Evolutionary conservation across 2,797 vertebrate species (phyloP).

Genomic region (Chanos chanos): DNA sequence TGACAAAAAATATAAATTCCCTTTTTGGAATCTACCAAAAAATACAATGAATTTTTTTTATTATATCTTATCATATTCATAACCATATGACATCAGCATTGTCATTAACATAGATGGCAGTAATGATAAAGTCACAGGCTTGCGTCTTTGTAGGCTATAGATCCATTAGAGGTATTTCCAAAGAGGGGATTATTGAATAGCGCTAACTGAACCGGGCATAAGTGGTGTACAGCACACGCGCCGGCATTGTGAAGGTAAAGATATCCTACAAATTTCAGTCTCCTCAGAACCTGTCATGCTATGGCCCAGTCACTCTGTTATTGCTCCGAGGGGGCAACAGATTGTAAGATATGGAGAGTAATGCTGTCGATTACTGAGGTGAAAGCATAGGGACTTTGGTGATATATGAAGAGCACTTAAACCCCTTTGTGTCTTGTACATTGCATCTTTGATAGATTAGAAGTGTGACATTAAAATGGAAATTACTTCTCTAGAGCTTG

Average conservation of each 20-base stretch:
- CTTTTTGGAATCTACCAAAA: no score
- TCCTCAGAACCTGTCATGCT: slow-evolving; percentile 75
- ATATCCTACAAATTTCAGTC: slow-evolving; percentile 32
- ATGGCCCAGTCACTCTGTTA: slow-evolving; percentile 70
- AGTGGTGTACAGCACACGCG: background rate
- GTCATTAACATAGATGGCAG: slow-evolving; percentile 14
- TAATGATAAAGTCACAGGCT: slow-evolving; percentile 30
- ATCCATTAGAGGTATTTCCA: slow-evolving; percentile 40
- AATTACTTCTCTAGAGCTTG: slow-evolving; percentile 89
- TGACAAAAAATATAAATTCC: no score
- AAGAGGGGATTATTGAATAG: slow-evolving; percentile 36
- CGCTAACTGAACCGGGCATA: slow-evolving; percentile 36
- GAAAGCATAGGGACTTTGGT: slow-evolving; percentile 80
- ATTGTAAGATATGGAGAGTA: slow-evolving; percentile 85
- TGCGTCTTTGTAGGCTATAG: slow-evolving; percentile 31
- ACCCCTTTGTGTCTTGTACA: slow-evolving; percentile 87
- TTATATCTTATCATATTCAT: slow-evolving; percentile 25
- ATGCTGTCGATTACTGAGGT: slow-evolving; percentile 86
- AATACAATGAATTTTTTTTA: background rate
- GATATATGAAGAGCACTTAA: slow-evolving; percentile 91
- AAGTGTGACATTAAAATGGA: slow-evolving; percentile 98
- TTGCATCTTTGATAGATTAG: slow-evolving; percentile 94
- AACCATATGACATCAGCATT: slow-evolving; percentile 22
- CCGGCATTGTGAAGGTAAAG: slow-evolving; percentile 1
- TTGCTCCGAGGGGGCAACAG: slow-evolving; percentile 80